Conservation (phyloP, 2,888 invertebrate genomes). For the Callosobruchus maculatus region DNA sequence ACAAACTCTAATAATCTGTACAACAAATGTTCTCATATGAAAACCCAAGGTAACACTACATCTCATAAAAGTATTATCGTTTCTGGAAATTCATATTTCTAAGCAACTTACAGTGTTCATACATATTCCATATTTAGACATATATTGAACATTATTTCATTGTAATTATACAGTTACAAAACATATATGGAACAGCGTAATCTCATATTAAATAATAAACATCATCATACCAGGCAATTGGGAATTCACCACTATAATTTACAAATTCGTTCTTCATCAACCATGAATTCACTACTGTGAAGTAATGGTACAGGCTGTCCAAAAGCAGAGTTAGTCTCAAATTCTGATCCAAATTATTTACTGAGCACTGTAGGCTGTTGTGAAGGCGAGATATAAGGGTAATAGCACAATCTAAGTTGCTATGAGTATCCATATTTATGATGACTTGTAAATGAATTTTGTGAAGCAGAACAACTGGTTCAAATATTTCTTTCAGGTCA, state of each 20-base stretch:
- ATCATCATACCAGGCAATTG: constrained; percentile 27
- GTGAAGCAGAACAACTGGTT: constrained; percentile 32
- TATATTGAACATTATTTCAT: too few species aligned
- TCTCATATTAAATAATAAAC: background rate
- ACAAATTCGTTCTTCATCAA: constrained; percentile 40
- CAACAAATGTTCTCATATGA: too few species aligned
- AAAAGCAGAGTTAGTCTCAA: constrained; percentile 41
- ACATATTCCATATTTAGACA: too few species aligned
- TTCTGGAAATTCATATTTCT: too few species aligned
- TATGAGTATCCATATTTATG: constrained; percentile 25
- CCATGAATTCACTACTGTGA: constrained; percentile 41
- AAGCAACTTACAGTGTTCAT: too few species aligned
- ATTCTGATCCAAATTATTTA: constrained; percentile 39
- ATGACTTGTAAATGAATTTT: constrained; percentile 34
- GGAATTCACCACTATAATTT: constrained; percentile 41
- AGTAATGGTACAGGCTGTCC: constrained; percentile 41
- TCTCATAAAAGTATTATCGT: too few species aligned
- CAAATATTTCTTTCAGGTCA: constrained; percentile 32
- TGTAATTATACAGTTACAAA: too few species aligned
- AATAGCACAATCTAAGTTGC: constrained; percentile 30
- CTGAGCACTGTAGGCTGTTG: constrained; percentile 31
- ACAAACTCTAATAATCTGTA: too few species aligned
- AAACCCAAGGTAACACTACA: too few species aligned
- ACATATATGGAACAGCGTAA: too few species aligned
- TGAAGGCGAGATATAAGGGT: constrained; percentile 36